These are phyloP conservation scores for Hirtodrosophila duncani DNA, from an alignment of 2,888 invertebrate genomes.

Conservation along the genomic window DNA sequence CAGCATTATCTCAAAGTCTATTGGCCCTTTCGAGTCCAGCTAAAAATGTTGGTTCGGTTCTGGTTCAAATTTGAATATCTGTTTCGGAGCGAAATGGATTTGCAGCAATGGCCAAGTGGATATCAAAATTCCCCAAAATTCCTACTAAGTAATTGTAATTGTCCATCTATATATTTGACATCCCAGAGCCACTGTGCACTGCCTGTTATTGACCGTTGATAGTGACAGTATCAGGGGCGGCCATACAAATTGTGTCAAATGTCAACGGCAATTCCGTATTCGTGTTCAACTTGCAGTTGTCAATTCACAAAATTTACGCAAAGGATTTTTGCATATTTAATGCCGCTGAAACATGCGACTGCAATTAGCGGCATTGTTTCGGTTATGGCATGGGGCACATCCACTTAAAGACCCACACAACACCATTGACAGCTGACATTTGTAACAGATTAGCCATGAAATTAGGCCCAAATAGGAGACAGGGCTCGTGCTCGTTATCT, in stretches of 20 bases:
- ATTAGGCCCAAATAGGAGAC: conserved; percentile 37
- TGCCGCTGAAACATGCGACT: conserved; percentile 25
- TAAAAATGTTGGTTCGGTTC: no score
- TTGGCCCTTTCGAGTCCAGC: no score
- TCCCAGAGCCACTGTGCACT: no score
- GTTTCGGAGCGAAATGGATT: no score
- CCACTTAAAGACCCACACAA: background rate
- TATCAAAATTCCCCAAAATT: no score
- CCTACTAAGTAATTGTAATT: no score
- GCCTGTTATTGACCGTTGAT: no score
- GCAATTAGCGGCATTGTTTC: conserved; percentile 47
- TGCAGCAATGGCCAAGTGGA: no score
- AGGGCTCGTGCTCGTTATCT: background rate
- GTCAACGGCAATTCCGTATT: conserved; percentile 33
- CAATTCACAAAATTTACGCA: conserved; percentile 35
- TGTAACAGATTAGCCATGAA: conserved; percentile 57
- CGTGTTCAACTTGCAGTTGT: conserved; percentile 2
- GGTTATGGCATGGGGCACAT: no score
- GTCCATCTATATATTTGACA: no score
- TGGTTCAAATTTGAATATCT: no score
- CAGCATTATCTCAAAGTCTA: no score
- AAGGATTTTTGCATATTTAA: conserved; percentile 42
- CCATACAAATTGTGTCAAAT: conserved; percentile 38
- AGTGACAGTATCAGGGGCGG: background rate
- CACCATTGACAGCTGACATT: conserved; percentile 58